A percentile compares a stretch with the other conserved stretches of the same genome.
phyloP scores from a whole-genome alignment of 2,113 vertebrate genomes.

The Vicugna pacos region DNA sequence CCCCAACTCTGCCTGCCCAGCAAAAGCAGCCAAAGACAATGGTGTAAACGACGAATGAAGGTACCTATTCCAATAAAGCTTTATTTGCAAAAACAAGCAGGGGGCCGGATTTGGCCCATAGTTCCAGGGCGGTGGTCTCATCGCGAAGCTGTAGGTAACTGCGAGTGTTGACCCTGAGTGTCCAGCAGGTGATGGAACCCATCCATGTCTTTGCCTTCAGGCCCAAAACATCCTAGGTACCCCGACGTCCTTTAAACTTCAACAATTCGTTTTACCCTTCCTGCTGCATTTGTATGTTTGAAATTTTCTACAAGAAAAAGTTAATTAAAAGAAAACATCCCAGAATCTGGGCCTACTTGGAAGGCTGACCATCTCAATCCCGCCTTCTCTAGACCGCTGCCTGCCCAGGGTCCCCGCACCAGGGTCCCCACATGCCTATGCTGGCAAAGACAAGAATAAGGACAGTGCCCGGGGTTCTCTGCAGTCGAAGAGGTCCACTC shows the following conservation, averaged over 20 bases:
- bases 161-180: no score
- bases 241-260: no score
- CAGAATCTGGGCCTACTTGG: not conserved
- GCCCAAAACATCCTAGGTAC: not conserved
- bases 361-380: not conserved
- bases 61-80: not conserved
- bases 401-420: no score
- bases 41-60: not conserved
- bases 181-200: no score
- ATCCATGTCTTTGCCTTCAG: not conserved
- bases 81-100: not conserved
- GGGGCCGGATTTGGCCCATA: not conserved
- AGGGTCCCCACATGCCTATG: accelerated
- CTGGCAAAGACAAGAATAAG: not conserved
- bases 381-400: not conserved
- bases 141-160: not conserved
- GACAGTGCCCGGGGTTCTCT: not conserved
- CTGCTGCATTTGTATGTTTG: not conserved
- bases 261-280: not conserved
- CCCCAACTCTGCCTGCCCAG: not conserved
- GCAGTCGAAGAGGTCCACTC: accelerated
- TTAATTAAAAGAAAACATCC: not conserved
- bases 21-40: not conserved
- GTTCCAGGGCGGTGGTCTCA: not conserved
- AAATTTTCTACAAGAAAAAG: not conserved